These are phyloP conservation scores for Schizothorax lantsangensis DNA, from an alignment of 2,797 vertebrate species.

Conservation along the genomic window DNA sequence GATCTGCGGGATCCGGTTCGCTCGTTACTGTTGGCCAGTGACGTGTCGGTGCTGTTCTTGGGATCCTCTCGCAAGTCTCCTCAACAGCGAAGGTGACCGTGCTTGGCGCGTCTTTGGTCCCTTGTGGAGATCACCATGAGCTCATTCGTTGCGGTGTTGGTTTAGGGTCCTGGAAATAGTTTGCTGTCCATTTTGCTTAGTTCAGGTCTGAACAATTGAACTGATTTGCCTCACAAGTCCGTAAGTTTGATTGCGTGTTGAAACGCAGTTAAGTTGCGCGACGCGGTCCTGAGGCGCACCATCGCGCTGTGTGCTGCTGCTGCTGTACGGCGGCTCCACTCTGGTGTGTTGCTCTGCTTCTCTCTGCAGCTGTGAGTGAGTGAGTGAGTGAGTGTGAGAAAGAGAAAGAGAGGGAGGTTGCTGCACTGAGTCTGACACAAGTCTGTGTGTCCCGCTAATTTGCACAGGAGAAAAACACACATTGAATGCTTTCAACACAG, in stretches of 20 bases:
- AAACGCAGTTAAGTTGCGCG: conserved; percentile 22
- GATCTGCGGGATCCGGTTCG: conserved; percentile 63
- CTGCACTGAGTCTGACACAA: conserved; percentile 19
- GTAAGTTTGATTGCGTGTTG: conserved; percentile 23
- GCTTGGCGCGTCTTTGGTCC: conserved; percentile 53
- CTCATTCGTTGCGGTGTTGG: conserved; percentile 11
- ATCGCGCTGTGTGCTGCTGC: conserved; percentile 21
- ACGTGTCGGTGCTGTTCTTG: conserved; percentile 7
- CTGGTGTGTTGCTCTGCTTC: conserved; percentile 43
- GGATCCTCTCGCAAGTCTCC: conserved; percentile 64
- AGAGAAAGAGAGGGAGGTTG: conserved; percentile 8
- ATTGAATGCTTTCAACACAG: not conserved
- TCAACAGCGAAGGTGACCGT: conserved; percentile 71
- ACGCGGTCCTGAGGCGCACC: conserved; percentile 29
- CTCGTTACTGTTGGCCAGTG: conserved; percentile 68
- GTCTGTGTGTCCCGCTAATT: not conserved
- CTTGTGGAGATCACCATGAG: conserved; percentile 54
- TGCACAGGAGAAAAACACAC: not conserved
- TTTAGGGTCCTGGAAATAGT: not conserved
- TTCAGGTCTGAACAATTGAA: not conserved
- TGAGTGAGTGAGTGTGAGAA: conserved; percentile 15
- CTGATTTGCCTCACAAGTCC: conserved; percentile 49
- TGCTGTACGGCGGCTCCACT: conserved; percentile 36
- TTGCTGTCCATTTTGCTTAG: not conserved
- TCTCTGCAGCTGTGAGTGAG: conserved; percentile 54